Evolutionary conservation across 2,797 vertebrate species (phyloP).

Genomic region (Peromyscus melanophrys): DNA sequence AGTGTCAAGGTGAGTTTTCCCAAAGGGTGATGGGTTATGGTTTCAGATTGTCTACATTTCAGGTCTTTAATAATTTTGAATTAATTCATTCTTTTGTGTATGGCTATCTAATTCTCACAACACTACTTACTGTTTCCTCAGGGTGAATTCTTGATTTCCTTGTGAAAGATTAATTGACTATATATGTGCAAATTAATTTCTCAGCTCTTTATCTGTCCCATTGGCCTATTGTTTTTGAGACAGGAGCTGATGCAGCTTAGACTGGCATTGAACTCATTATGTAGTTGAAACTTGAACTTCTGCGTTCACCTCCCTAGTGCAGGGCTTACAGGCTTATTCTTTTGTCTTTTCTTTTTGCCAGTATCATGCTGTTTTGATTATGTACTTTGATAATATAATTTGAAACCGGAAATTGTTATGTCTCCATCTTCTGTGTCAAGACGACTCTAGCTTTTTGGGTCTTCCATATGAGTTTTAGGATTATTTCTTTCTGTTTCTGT

Average conservation of each 20-base stretch:
- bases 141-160: background rate
- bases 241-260: background rate
- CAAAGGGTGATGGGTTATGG: background rate
- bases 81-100: background rate
- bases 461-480: background rate
- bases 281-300: background rate
- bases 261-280: background rate
- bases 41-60: background rate
- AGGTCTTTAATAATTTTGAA: background rate
- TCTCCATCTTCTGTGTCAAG: background rate
- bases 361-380: background rate
- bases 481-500: background rate
- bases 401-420: background rate
- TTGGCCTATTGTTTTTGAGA: background rate
- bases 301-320: background rate
- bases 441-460: background rate
- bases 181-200: background rate
- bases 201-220: background rate
- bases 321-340: background rate
- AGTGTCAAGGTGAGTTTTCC: background rate
- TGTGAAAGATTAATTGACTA: background rate
- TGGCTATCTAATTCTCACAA: background rate
- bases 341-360: background rate
- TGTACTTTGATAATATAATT: background rate
- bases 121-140: background rate